Evolutionary conservation across 2,113 vertebrate species (phyloP).

Genomic region (Nycticryphes semicollaris): DNA sequence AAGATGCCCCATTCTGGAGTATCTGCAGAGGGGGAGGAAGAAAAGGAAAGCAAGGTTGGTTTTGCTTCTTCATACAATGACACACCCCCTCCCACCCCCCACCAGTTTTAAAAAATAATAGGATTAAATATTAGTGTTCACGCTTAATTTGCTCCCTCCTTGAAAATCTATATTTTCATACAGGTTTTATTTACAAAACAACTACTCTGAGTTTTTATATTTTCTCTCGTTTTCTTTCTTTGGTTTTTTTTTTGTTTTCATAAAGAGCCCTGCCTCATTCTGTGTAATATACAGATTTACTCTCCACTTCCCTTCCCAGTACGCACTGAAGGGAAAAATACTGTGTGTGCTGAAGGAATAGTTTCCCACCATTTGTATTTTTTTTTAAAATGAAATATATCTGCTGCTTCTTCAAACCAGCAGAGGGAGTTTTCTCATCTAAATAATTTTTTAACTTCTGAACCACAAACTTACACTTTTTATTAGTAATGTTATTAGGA

Average conservation of each 20-base stretch:
- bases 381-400: neutral
- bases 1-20: accelerated
- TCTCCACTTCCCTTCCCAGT: neutral
- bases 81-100: accelerated
- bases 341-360: neutral
- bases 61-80: neutral
- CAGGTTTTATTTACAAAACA: neutral
- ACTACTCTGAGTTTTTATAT: neutral
- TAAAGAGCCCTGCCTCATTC: neutral
- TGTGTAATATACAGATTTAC: neutral
- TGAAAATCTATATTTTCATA: neutral
- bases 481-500: neutral
- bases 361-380: neutral
- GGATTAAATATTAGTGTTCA: neutral
- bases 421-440: conserved; percentile 55
- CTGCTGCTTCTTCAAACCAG: conserved; percentile 27
- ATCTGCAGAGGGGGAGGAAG: neutral
- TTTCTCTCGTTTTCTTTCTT: neutral
- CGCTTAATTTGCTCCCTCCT: neutral
- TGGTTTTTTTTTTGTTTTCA: no score
- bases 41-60: neutral
- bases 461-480: neutral
- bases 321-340: neutral
- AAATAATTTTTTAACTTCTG: neutral
- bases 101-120: neutral